phyloP scores from a whole-genome alignment of 2,888 invertebrate species.

The Ophion slaviceki region DNA sequence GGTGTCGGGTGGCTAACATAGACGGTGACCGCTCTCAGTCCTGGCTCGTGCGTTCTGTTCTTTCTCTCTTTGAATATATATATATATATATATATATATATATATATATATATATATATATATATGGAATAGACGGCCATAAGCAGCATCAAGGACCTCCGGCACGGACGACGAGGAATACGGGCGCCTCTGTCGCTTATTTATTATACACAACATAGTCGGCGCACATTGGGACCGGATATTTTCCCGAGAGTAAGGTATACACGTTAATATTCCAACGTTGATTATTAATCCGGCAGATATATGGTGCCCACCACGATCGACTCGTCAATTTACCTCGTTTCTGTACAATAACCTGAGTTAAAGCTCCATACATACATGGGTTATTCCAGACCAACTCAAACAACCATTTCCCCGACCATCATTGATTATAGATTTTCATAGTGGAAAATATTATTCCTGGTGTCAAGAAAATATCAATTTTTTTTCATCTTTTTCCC shows the following conservation, averaged over 20 bases:
- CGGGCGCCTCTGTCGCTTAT: conserved; percentile 47
- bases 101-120: too few relatives aligned
- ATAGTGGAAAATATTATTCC: too few relatives aligned
- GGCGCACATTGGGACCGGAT: conserved; percentile 44
- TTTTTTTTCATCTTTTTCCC: too few relatives aligned
- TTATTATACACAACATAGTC: conserved; percentile 53
- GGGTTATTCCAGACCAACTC: too few relatives aligned
- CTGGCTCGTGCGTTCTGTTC: conserved; percentile 28
- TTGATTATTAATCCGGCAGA: conserved; percentile 61
- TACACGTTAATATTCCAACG: conserved; percentile 55
- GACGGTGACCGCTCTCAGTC: conserved; percentile 38
- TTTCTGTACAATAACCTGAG: neutral
- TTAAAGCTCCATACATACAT: neutral
- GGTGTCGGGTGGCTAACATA: conserved; percentile 57
- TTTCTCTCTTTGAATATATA: neutral
- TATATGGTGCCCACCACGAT: conserved; percentile 41
- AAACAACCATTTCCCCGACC: too few relatives aligned
- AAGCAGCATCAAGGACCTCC: conserved; percentile 43
- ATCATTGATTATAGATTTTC: too few relatives aligned
- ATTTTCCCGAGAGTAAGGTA: conserved; percentile 57
- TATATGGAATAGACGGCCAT: conserved; percentile 23
- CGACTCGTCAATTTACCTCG: conserved; percentile 35
- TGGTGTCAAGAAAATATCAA: too few relatives aligned
- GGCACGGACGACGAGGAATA: conserved; percentile 8
- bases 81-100: too few relatives aligned